Percentiles rank a stretch among this genome's conserved stretches.
These are phyloP conservation scores for Helicoverpa assulta DNA, from an alignment of 2,888 invertebrate species.

Conservation along the genomic window DNA sequence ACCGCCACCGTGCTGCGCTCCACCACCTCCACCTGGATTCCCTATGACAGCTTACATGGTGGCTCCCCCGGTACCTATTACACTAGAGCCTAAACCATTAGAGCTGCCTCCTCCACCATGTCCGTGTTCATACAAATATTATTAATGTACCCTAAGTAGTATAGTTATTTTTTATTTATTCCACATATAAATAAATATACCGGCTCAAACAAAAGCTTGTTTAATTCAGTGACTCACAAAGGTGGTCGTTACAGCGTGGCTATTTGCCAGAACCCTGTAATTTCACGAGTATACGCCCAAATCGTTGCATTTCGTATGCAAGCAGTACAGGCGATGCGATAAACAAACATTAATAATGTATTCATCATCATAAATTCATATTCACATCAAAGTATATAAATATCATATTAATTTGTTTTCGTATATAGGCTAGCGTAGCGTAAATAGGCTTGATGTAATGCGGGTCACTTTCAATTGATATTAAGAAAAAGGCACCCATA, in stretches of 20 bases:
- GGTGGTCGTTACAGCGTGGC: slow-evolving; percentile 37
- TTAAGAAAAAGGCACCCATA: too few species aligned
- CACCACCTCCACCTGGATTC: slow-evolving; percentile 71
- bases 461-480: too few species aligned
- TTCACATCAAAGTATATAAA: too few species aligned
- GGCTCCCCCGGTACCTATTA: slow-evolving; percentile 79
- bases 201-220: slow-evolving; percentile 31
- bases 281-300: slow-evolving; percentile 63
- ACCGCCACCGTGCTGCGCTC: slow-evolving; percentile 66
- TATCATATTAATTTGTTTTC: too few species aligned
- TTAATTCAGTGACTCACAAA: slow-evolving; percentile 45
- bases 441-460: too few species aligned
- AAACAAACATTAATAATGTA: slow-evolving; percentile 8
- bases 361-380: not conserved
- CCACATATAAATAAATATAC: slow-evolving; percentile 41
- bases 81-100: slow-evolving; percentile 82
- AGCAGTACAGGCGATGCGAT: slow-evolving; percentile 43
- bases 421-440: too few species aligned
- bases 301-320: slow-evolving; percentile 62
- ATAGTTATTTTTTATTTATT: slow-evolving; percentile 62
- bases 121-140: slow-evolving; percentile 65
- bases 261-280: slow-evolving; percentile 55
- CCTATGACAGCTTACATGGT: slow-evolving; percentile 85
- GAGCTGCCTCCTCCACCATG: slow-evolving; percentile 55
- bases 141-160: slow-evolving; percentile 35